phyloP scores from a whole-genome alignment of 2,797 vertebrate species.

The Rhinichthys osculus region DNA sequence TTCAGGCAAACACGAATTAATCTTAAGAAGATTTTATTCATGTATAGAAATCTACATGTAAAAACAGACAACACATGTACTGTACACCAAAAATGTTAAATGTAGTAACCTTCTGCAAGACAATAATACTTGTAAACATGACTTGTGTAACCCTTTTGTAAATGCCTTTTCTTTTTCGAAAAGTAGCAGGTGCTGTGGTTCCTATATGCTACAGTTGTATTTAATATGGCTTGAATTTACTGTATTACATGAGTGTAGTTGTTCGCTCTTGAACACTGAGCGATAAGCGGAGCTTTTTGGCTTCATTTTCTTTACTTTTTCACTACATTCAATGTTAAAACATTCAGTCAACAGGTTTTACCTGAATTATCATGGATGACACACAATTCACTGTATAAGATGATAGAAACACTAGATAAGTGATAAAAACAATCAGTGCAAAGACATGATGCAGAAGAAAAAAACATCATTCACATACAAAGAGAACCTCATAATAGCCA shows the following conservation, averaged over 20 bases:
- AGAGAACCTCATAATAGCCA: not conserved
- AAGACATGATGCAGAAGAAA: slow-evolving; percentile 22
- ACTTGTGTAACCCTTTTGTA: slow-evolving; percentile 9
- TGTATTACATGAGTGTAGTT: slow-evolving; percentile 7
- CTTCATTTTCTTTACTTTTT: slow-evolving; percentile 33
- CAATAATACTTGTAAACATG: slow-evolving; percentile 56
- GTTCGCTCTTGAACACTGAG: slow-evolving; percentile 24
- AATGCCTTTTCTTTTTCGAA: not conserved
- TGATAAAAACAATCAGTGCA: slow-evolving; percentile 42
- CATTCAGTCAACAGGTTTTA: slow-evolving; percentile 33
- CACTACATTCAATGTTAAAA: slow-evolving; percentile 44
- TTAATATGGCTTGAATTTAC: slow-evolving; percentile 24
- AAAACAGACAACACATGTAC: slow-evolving; percentile 17
- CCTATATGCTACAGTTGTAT: slow-evolving; percentile 3
- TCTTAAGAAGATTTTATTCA: slow-evolving; percentile 7
- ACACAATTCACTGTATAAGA: slow-evolving; percentile 18
- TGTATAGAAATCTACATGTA: slow-evolving; percentile 38
- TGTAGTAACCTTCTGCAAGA: slow-evolving; percentile 40
- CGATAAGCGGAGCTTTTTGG: not conserved
- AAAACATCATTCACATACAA: not conserved
- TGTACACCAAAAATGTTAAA: slow-evolving; percentile 32
- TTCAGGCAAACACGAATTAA: not conserved
- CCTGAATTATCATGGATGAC: slow-evolving; percentile 11
- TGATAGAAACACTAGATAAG: slow-evolving; percentile 1
- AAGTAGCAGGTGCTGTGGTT: slow-evolving; percentile 19